A percentile compares a stretch with the other conserved stretches of the same genome.
Evolutionary conservation across 2,888 invertebrate genomes (phyloP).

Genomic region (Boloria selene): DNA sequence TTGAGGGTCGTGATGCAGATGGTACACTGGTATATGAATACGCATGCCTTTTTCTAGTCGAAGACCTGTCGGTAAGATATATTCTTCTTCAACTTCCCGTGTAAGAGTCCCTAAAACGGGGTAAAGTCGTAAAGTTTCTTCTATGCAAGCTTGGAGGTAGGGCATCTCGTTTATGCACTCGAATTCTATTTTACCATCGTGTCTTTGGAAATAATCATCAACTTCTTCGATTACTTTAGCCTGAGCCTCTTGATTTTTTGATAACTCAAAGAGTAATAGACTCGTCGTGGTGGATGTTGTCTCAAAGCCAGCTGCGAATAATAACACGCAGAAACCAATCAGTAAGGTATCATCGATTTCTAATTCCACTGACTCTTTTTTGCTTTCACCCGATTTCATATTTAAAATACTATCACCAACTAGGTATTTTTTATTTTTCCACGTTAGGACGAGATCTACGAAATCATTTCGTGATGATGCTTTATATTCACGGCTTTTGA

Average conservation of each 20-base stretch:
- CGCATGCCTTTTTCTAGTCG: conserved; percentile 54
- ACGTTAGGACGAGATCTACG: conserved; percentile 11
- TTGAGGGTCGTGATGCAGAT: conserved; percentile 55
- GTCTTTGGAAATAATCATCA: conserved; percentile 46
- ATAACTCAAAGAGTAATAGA: conserved; percentile 52
- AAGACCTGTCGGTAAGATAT: conserved; percentile 54
- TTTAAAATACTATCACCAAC: conserved; percentile 54
- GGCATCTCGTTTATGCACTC: conserved; percentile 54
- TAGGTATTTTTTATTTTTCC: conserved; percentile 16
- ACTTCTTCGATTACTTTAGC: conserved; percentile 48
- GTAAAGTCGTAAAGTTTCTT: conserved; percentile 56
- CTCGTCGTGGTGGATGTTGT: conserved; percentile 52
- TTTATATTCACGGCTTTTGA: conserved; percentile 7
- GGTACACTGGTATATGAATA: conserved; percentile 58
- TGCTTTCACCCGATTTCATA: conserved; percentile 40
- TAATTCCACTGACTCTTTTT: conserved; percentile 9
- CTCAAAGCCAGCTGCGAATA: conserved; percentile 64
- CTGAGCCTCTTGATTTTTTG: conserved; percentile 48
- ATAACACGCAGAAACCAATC: conserved; percentile 76
- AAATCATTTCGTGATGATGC: conserved; percentile 19
- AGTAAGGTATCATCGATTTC: conserved; percentile 66
- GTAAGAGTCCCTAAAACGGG: conserved; percentile 55
- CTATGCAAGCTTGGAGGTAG: conserved; percentile 53
- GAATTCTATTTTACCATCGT: conserved; percentile 45
- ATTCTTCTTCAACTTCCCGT: conserved; percentile 56